Evolutionary conservation across 1,140 invertebrate species (phyloP), one percentile per base, ranked within the genome.

Genomic region (Dryas iulia): DNA sequence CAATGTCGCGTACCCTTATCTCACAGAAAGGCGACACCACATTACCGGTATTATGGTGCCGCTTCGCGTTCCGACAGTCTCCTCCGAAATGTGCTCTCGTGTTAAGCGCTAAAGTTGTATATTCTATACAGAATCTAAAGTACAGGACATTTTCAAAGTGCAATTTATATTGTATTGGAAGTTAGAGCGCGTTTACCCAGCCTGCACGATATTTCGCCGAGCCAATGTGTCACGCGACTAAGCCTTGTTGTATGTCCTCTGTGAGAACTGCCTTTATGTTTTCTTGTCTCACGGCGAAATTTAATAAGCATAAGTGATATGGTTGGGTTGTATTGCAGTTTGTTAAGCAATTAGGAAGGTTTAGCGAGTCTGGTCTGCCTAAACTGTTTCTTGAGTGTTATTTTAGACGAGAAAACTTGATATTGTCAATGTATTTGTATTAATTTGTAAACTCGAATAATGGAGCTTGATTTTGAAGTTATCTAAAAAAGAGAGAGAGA

Each of bases 141-240:
- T 83, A 84, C 81, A 79, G 79, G 82, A 71, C 79, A 85, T 90
- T 88, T 91, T 88, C 86, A 89, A 89, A 91, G 84, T 89, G 89
- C 89, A 91, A 90, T 91, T 91, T 91, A 90, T 91, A 89, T 89
- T 88, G 89, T 90, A 90, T 91, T 90, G 89, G 86, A 89, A 91
- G 85, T 89, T 89, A 84, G 83, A 85, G 79, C 82, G 79, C 81
- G 82, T 87, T 90, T 88, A 88, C 83, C 78, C 83, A 70, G 74
- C 77, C 75, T 85, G 78, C 84, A 89, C 86, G 86, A 91, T 90
- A 91, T 88, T 91, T 91, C 89, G 86, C 86, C 74, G 78, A 73
- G 77, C 77, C 85, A 84, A 84, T 87, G 86, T 86, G 82, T 74
- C 78, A 78, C 83, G 74, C 82, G 77, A 76, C 83, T 83, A 77